These are phyloP conservation scores for Phoxinus dragarum DNA, from an alignment of 2,797 vertebrate species.

Conservation along the genomic window DNA sequence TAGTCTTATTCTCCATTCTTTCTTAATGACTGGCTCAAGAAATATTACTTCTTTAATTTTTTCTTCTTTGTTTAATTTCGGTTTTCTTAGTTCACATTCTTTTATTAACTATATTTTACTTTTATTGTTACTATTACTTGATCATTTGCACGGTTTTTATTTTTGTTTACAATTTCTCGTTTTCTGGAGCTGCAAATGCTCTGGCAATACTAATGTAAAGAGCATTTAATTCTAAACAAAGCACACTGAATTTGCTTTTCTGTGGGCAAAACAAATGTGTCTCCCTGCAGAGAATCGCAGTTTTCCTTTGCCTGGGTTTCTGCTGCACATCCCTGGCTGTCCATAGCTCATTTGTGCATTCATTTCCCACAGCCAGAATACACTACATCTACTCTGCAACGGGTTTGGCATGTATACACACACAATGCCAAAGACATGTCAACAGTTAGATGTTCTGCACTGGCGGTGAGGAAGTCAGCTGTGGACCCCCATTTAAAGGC, in stretches of 20 bases:
- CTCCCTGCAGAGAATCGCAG: background rate
- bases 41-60: background rate
- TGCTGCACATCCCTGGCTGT: background rate
- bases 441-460: slow-evolving; percentile 3
- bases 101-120: background rate
- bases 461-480: background rate
- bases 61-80: background rate
- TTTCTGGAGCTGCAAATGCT: background rate
- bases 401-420: background rate
- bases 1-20: slow-evolving; percentile 29
- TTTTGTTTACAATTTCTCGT: background rate
- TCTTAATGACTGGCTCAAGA: slow-evolving; percentile 6
- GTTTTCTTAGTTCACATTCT: background rate
- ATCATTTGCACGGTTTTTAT: too few species aligned
- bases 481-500: background rate
- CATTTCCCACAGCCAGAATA: slow-evolving; percentile 24
- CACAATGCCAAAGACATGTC: background rate
- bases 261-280: slow-evolving; percentile 3
- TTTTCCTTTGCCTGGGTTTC: background rate
- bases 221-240: background rate
- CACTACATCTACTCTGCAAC: slow-evolving; percentile 17
- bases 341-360: slow-evolving; percentile 9
- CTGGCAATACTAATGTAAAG: background rate
- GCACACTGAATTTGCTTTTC: background rate
- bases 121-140: background rate